Conservation (phyloP, 2,888 invertebrate species). For the Notodonta dromedarius region DNA sequence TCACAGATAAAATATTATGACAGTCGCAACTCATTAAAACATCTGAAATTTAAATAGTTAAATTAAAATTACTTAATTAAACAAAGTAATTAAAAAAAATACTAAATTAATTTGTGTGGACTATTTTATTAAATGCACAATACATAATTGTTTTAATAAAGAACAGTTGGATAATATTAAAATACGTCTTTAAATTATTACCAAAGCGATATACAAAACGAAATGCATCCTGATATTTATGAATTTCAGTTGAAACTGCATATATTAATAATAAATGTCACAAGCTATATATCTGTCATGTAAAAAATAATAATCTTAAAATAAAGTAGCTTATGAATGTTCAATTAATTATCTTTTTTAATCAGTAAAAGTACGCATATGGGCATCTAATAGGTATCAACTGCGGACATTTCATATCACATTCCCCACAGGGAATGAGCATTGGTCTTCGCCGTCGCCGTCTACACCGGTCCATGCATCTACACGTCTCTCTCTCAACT, state of each 20-base stretch:
- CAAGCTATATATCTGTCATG: no score
- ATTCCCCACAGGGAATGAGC: slow-evolving; percentile 22
- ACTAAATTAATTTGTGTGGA: background rate
- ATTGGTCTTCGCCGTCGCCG: slow-evolving; percentile 21
- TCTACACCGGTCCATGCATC: slow-evolving; percentile 39
- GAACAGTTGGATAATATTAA: no score
- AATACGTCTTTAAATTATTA: no score
- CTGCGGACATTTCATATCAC: slow-evolving; percentile 26
- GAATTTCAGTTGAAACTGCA: no score
- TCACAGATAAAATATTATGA: slow-evolving; percentile 9
- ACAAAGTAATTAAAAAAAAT: background rate
- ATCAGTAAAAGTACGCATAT: slow-evolving; percentile 37
- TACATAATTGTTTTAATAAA: no score
- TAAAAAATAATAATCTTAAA: no score
- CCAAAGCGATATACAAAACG: no score
- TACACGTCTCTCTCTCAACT: slow-evolving; percentile 34
- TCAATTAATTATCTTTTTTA: background rate
- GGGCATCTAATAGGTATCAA: slow-evolving; percentile 31
- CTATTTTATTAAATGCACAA: background rate
- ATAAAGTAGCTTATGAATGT: no score
- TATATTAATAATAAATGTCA: no score
- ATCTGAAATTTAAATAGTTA: slow-evolving; percentile 2
- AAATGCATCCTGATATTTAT: no score
- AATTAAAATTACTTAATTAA: background rate
- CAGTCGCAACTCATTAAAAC: background rate